Evolutionary conservation across 64 coral and sea anemone species (phyloP).

Genomic region (Exaiptasia diaphana): DNA sequence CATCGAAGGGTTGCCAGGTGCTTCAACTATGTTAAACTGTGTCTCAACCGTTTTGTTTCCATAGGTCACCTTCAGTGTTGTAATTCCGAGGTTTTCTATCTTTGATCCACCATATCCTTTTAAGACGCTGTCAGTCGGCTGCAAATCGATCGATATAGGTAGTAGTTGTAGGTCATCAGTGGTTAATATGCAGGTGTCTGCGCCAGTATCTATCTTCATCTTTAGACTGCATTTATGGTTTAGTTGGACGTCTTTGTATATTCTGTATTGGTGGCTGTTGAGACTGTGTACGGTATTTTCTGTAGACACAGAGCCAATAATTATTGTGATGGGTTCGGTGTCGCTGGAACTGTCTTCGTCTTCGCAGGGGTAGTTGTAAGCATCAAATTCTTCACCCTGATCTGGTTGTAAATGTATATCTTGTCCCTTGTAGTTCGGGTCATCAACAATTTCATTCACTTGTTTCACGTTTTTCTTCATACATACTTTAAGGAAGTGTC

Average conservation of each 20-base stretch:
- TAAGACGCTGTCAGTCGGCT: not conserved
- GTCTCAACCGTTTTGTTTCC: not conserved
- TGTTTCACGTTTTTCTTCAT: slow-evolving; percentile 11
- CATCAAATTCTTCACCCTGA: not conserved
- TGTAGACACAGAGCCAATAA: slow-evolving; percentile 10
- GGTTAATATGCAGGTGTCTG: too few relatives aligned
- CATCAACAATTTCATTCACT: slow-evolving; percentile 34
- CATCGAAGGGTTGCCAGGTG: slow-evolving; percentile 30
- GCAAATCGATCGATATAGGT: too few relatives aligned
- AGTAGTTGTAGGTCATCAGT: too few relatives aligned
- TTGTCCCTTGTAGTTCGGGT: slow-evolving; percentile 18
- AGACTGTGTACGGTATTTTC: slow-evolving; percentile 25
- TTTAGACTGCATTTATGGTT: too few relatives aligned
- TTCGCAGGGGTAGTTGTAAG: not conserved
- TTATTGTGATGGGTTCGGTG: slow-evolving; percentile 10
- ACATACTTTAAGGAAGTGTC: slow-evolving; percentile 4
- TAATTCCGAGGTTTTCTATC: slow-evolving; percentile 20
- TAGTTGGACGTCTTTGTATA: not conserved
- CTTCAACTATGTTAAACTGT: slow-evolving; percentile 35
- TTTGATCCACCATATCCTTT: slow-evolving; percentile 32
- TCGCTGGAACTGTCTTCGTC: not conserved
- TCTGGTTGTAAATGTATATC: slow-evolving; percentile 25
- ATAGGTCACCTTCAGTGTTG: not conserved
- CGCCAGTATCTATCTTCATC: too few relatives aligned
- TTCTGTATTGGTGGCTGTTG: slow-evolving; percentile 33